phyloP scores from a whole-genome alignment of 2,113 vertebrate genomes.

The Antechinus flavipes region DNA sequence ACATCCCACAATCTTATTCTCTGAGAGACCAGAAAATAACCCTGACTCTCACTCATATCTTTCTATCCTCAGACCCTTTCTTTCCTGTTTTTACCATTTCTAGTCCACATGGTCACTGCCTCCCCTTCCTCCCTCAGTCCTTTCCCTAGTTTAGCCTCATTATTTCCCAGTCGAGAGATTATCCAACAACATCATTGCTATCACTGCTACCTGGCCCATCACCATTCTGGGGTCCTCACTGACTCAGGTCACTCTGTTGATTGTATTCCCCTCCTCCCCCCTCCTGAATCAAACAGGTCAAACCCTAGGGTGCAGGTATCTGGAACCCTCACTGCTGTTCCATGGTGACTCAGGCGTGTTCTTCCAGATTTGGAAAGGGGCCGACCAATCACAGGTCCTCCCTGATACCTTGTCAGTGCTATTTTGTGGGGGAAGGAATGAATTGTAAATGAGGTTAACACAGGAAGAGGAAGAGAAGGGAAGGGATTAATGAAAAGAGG shows the following conservation, averaged over 20 bases:
- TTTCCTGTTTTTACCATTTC: not conserved
- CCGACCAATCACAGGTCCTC: not conserved
- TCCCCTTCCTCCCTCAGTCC: not conserved
- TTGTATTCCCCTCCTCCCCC: not conserved
- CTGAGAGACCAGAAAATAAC: not conserved
- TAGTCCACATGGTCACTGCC: not conserved
- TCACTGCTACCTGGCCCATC: not conserved
- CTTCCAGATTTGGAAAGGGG: not conserved
- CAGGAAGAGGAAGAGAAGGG: not conserved
- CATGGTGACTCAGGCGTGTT: not conserved
- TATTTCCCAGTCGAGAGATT: not conserved
- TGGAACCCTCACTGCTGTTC: not conserved
- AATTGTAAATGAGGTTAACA: not conserved
- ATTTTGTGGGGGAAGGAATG: not conserved
- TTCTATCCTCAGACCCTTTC: not conserved
- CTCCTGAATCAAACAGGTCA: not conserved
- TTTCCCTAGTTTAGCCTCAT: not conserved
- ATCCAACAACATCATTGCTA: not conserved
- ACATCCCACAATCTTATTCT: not conserved
- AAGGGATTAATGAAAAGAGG: not conserved
- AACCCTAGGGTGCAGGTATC: not conserved
- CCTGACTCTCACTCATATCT: not conserved
- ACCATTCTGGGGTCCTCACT: not conserved
- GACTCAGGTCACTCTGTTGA: not conserved
- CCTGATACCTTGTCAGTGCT: not conserved